phyloP scores from a whole-genome alignment of 1,140 invertebrate species.

The Eupeodes corollae region DNA sequence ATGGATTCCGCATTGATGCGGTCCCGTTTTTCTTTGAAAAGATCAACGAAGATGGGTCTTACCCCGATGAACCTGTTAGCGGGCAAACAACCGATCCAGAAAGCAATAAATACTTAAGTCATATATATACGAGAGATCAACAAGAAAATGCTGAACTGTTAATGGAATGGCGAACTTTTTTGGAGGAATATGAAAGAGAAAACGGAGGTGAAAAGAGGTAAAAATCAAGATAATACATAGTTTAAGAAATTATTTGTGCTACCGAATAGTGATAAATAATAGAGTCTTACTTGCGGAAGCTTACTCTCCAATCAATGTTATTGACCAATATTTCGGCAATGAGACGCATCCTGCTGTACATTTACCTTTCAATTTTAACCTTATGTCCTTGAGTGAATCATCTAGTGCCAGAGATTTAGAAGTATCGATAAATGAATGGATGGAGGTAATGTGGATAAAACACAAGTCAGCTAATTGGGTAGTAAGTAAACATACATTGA shows the following conservation, averaged over 20 bases:
- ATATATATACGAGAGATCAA: constrained; percentile 44
- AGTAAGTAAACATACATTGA: constrained; percentile 21
- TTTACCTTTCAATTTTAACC: constrained; percentile 50
- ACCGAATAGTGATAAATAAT: neutral
- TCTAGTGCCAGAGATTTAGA: constrained; percentile 37
- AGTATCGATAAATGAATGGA: constrained; percentile 38
- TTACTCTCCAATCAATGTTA: constrained; percentile 38
- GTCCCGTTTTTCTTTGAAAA: constrained; percentile 52
- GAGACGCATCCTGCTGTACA: constrained; percentile 39
- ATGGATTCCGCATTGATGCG: constrained; percentile 62
- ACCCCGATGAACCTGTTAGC: constrained; percentile 40
- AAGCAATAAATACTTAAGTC: constrained; percentile 39
- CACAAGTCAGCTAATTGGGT: constrained; percentile 42
- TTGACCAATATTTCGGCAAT: constrained; percentile 46
- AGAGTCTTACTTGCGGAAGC: constrained; percentile 64
- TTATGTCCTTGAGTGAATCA: constrained; percentile 33
- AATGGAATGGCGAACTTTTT: constrained; percentile 40
- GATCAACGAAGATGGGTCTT: constrained; percentile 40
- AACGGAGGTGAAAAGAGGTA: constrained; percentile 23
- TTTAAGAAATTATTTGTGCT: too few species aligned
- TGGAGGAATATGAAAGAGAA: constrained; percentile 39
- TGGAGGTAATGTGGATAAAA: constrained; percentile 38
- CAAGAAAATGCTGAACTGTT: constrained; percentile 42
- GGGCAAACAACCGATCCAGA: constrained; percentile 24
- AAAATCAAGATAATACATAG: neutral